Conservation (phyloP, 2,113 vertebrate species). For the Vulpes lagopus region DNA sequence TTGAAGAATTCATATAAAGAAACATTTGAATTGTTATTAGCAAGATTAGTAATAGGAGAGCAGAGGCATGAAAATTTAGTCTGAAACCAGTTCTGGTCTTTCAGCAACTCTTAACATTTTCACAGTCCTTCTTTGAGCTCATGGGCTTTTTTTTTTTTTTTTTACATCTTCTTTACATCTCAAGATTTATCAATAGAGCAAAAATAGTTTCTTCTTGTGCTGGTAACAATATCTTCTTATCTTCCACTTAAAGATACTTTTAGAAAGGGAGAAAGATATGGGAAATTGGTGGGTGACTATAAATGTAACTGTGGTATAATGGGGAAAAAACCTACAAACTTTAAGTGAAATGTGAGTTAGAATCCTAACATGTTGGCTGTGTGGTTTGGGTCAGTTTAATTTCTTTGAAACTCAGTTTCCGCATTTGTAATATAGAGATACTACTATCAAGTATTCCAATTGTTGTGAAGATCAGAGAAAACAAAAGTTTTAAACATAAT, state of each 20-base stretch:
- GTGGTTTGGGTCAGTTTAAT: background rate
- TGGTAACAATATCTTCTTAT: background rate
- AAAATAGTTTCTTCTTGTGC: background rate
- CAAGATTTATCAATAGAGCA: background rate
- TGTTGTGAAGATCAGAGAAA: background rate
- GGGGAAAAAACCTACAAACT: background rate
- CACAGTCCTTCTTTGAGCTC: background rate
- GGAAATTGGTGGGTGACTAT: background rate
- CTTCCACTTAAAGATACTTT: background rate
- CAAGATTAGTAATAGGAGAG: background rate
- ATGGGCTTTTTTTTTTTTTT: background rate
- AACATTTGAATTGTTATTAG: background rate
- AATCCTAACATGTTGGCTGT: background rate
- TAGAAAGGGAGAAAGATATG: background rate
- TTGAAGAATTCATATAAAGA: background rate
- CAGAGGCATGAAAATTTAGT: background rate
- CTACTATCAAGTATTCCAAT: background rate
- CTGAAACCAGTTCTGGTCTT: background rate
- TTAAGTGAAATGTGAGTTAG: background rate
- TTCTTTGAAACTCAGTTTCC: background rate
- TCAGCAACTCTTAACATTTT: background rate
- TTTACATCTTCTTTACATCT: background rate
- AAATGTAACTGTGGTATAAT: background rate
- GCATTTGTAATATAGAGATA: background rate
- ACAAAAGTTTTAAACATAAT: background rate